Evolutionary conservation across 2,797 vertebrate genomes (phyloP).

Genomic region (Taeniopygia guttata): DNA sequence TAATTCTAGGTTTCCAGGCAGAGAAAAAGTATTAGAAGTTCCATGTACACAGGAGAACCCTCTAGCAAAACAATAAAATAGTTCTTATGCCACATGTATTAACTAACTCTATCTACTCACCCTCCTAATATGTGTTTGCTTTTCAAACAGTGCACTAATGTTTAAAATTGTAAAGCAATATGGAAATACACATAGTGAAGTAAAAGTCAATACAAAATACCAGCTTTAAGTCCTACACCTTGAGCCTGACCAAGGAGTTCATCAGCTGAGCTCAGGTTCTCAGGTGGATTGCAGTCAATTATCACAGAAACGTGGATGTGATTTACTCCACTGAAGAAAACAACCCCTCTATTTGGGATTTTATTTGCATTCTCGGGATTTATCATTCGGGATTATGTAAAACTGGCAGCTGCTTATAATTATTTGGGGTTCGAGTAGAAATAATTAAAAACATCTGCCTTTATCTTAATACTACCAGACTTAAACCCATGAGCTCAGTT

Average conservation of each 20-base stretch:
- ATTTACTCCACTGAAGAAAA: constrained; percentile 9
- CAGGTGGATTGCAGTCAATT: background rate
- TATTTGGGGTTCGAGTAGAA: constrained; percentile 76
- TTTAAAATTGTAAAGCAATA: background rate
- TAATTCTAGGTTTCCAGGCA: background rate
- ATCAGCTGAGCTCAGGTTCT: background rate
- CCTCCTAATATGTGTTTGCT: background rate
- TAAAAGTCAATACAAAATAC: background rate
- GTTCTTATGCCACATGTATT: background rate
- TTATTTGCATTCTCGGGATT: constrained; percentile 75
- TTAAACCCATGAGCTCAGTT: constrained; percentile 71
- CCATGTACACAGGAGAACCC: background rate
- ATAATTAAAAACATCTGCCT: constrained; percentile 83
- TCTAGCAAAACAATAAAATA: background rate
- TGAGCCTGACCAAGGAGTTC: background rate
- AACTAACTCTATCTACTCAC: background rate
- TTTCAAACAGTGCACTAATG: background rate
- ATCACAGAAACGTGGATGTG: background rate
- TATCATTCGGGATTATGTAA: constrained; percentile 79
- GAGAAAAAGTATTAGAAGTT: background rate
- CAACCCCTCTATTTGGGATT: constrained; percentile 48
- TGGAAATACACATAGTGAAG: background rate
- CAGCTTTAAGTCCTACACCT: background rate
- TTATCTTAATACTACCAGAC: constrained; percentile 78
- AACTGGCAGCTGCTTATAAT: constrained; percentile 82